Conservation (phyloP, 92 coral and sea anemone genomes). For the Phenganax stokvisi region DNA sequence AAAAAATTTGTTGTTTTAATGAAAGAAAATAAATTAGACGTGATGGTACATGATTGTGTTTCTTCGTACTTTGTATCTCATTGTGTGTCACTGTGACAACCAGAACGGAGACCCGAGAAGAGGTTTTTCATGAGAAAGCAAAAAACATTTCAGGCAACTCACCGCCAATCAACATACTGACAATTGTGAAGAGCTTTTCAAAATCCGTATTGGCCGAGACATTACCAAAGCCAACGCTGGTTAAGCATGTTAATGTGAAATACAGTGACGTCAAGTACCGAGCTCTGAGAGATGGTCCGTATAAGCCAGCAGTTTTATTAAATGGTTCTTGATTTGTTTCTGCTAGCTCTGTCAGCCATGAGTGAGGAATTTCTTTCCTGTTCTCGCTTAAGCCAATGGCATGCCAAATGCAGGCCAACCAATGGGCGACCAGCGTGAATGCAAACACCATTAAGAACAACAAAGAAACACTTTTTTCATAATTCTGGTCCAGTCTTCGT, state of each 20-base stretch:
- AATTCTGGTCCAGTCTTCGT: conserved; percentile 92
- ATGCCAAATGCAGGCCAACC: conserved; percentile 97
- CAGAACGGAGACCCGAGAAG: background rate
- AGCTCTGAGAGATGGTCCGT: conserved; percentile 21
- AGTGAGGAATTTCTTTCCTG: conserved; percentile 28
- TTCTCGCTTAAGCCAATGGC: conserved; percentile 66
- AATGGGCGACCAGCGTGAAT: conserved; percentile 96
- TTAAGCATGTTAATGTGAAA: conserved; percentile 74
- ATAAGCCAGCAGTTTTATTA: conserved; percentile 23
- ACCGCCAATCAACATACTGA: conserved; percentile 98
- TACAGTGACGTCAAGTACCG: conserved; percentile 59
- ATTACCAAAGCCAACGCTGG: conserved; percentile 86
- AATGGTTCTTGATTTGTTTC: conserved; percentile 42
- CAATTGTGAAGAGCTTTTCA: conserved; percentile 77
- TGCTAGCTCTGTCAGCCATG: conserved; percentile 67
- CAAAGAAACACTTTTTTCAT: conserved; percentile 95
- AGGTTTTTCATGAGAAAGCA: background rate
- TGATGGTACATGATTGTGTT: background rate
- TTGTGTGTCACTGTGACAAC: background rate
- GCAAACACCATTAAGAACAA: conserved; percentile 86
- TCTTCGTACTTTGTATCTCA: background rate
- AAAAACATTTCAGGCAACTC: conserved; percentile 8
- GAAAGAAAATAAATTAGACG: no score
- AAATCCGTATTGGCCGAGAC: conserved; percentile 84
- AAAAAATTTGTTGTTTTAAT: background rate